These are phyloP conservation scores for Cephalotes varians DNA, from an alignment of 2,888 invertebrate genomes.

Conservation along the genomic window DNA sequence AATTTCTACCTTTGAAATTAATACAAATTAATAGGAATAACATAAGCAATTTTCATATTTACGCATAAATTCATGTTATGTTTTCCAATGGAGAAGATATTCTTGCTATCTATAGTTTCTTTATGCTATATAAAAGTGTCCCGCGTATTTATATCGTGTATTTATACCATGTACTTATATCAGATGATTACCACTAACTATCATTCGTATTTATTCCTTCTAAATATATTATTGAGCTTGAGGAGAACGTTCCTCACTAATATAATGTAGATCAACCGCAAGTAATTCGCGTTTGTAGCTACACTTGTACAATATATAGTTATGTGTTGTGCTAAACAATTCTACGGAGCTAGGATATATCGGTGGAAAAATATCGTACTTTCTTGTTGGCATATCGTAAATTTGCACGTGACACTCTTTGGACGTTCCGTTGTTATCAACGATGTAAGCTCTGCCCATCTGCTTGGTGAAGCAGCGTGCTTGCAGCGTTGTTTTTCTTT, in stretches of 20 bases:
- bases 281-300: slow-evolving; percentile 58
- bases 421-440: slow-evolving; percentile 72
- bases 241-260: slow-evolving; percentile 58
- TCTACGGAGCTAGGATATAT: slow-evolving; percentile 77
- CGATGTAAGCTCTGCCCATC: slow-evolving; percentile 60
- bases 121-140: slow-evolving; percentile 3
- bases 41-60: background rate
- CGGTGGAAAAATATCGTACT: slow-evolving; percentile 84
- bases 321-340: slow-evolving; percentile 38
- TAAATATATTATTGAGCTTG: slow-evolving; percentile 62
- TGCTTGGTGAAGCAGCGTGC: background rate
- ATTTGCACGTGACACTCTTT: slow-evolving; percentile 77
- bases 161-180: too few species aligned
- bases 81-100: slow-evolving; percentile 5
- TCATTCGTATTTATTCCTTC: slow-evolving; percentile 9
- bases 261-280: slow-evolving; percentile 60
- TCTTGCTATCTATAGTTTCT: background rate
- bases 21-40: slow-evolving; percentile 19
- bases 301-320: slow-evolving; percentile 60
- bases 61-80: background rate
- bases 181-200: background rate
- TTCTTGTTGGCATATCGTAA: slow-evolving; percentile 81
- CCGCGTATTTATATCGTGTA: too few species aligned
- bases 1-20: slow-evolving; percentile 7
- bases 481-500: background rate